A percentile compares a stretch with the other conserved stretches of the same genome.
Evolutionary conservation across 92 coral and sea anemone species (phyloP).

Genomic region (Siderastrea radians): DNA sequence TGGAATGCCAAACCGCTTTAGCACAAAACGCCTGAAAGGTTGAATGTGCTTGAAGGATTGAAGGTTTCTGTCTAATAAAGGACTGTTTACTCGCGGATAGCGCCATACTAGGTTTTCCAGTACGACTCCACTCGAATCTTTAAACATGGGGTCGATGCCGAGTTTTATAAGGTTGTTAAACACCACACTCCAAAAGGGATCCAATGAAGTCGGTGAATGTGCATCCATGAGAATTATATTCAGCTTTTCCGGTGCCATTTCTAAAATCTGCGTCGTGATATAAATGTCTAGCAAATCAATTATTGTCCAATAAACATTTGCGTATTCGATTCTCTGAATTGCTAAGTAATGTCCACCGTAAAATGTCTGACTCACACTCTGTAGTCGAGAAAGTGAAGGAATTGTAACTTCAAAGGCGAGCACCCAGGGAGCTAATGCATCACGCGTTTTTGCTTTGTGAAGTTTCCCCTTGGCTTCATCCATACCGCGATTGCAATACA

Average conservation of each 20-base stretch:
- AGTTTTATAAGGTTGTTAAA: conserved; percentile 22
- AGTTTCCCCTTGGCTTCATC: not conserved
- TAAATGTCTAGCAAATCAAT: conserved; percentile 36
- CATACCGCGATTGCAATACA: conserved; percentile 22
- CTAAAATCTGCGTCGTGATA: conserved; percentile 18
- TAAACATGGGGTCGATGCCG: not conserved
- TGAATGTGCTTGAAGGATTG: not conserved
- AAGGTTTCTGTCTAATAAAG: conserved; percentile 1
- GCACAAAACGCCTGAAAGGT: conserved; percentile 29
- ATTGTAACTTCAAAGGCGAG: conserved; percentile 15
- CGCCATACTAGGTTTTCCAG: conserved; percentile 39
- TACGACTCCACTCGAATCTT: not conserved
- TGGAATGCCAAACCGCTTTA: conserved; percentile 29
- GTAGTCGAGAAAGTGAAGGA: not conserved
- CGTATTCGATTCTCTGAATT: conserved; percentile 33
- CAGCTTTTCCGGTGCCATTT: conserved; percentile 20
- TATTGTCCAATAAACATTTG: conserved; percentile 47
- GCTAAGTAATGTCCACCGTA: conserved; percentile 27
- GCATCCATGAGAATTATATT: conserved; percentile 35
- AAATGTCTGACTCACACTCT: not conserved
- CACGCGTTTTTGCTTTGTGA: not conserved
- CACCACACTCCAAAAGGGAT: conserved; percentile 35
- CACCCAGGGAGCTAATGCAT: not conserved
- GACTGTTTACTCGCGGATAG: conserved; percentile 16
- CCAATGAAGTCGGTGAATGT: conserved; percentile 16